Evolutionary conservation across 2,888 invertebrate species (phyloP).

Genomic region (Plusia festucae): DNA sequence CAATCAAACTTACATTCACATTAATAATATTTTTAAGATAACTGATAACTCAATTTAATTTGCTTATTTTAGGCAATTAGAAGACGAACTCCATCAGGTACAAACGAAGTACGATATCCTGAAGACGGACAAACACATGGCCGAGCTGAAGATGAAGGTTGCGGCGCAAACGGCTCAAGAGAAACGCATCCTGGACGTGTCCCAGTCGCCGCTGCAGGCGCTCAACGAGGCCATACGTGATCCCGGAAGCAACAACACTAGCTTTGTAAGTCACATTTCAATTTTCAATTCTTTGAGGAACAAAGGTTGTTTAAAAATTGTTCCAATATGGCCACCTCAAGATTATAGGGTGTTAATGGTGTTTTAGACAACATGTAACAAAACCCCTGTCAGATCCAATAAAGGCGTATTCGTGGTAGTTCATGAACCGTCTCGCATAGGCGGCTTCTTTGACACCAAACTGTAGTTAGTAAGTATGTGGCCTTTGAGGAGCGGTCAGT

Average conservation of each 20-base stretch:
- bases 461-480: too few relatives aligned
- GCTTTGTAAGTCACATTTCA: slow-evolving; percentile 76
- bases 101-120: slow-evolving; percentile 61
- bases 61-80: slow-evolving; percentile 56
- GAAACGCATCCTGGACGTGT: slow-evolving; percentile 17
- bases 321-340: too few relatives aligned
- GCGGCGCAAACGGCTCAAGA: slow-evolving; percentile 20
- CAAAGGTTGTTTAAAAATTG: neutral
- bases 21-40: too few relatives aligned
- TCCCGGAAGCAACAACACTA: slow-evolving; percentile 52
- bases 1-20: too few relatives aligned
- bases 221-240: slow-evolving; percentile 50
- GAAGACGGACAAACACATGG: slow-evolving; percentile 62
- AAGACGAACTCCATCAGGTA: slow-evolving; percentile 57
- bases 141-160: slow-evolving; percentile 34
- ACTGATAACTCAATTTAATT: neutral
- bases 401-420: too few relatives aligned
- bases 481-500: too few relatives aligned
- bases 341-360: too few relatives aligned
- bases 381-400: too few relatives aligned
- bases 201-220: slow-evolving; percentile 12
- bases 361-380: too few relatives aligned
- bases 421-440: too few relatives aligned
- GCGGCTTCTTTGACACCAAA: too few relatives aligned
- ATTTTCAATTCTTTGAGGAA: too few relatives aligned